Conservation (phyloP, 2,888 invertebrate species). For the Mamestra brassicae region DNA sequence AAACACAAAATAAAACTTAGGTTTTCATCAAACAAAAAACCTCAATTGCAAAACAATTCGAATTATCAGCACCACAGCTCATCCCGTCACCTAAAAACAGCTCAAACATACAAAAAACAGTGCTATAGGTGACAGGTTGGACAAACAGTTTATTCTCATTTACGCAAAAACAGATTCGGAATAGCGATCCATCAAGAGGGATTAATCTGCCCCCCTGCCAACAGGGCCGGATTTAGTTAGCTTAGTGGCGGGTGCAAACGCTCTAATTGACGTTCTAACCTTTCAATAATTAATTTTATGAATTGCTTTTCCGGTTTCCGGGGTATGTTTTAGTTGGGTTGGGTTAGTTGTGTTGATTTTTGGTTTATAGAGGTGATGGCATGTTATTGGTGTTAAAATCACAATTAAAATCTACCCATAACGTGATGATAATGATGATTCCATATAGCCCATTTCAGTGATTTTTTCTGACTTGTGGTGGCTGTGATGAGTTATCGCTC, state of each 20-base stretch:
- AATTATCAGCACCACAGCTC: background rate
- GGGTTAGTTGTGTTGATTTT: background rate
- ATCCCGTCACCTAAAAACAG: slow-evolving; percentile 37
- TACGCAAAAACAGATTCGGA: slow-evolving; percentile 79
- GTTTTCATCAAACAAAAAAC: background rate
- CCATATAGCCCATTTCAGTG: too few species aligned
- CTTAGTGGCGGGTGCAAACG: slow-evolving; percentile 61
- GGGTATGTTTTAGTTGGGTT: background rate
- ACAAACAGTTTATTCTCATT: slow-evolving; percentile 80
- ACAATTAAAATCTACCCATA: background rate
- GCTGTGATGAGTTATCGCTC: too few species aligned
- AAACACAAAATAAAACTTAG: background rate
- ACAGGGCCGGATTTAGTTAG: slow-evolving; percentile 66
- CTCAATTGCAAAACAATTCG: background rate
- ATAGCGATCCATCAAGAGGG: slow-evolving; percentile 81
- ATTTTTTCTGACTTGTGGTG: too few species aligned
- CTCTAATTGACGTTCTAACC: slow-evolving; percentile 62
- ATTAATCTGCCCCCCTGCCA: slow-evolving; percentile 71
- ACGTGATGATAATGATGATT: too few species aligned
- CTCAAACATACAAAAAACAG: slow-evolving; percentile 54
- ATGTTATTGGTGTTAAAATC: background rate
- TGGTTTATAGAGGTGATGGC: background rate
- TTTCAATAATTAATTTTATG: slow-evolving; percentile 63
- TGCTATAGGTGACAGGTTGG: slow-evolving; percentile 65
- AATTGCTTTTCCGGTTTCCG: slow-evolving; percentile 29